Evolutionary conservation across 2,797 vertebrate genomes (phyloP).

Genomic region (Bucorvus abyssinicus): DNA sequence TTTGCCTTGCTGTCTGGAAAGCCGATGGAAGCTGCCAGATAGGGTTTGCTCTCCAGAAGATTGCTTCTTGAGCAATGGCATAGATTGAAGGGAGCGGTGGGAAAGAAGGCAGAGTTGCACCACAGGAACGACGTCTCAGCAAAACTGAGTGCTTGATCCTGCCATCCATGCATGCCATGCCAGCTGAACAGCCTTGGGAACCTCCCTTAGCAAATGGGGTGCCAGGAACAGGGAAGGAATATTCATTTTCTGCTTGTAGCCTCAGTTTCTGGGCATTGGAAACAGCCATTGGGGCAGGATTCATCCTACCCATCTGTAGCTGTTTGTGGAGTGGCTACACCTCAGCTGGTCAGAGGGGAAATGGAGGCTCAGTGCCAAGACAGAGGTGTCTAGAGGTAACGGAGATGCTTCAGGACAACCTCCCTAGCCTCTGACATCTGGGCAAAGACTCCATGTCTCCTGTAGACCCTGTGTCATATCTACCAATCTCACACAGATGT

Average conservation of each 20-base stretch:
- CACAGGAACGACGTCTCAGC: not conserved
- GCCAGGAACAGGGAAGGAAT: not conserved
- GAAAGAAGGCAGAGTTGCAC: not conserved
- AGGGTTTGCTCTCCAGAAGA: not conserved
- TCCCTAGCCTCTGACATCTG: not conserved
- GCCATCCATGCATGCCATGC: accelerated
- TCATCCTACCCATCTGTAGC: not conserved
- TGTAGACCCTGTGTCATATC: not conserved
- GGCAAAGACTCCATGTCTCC: not conserved
- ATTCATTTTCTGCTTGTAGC: not conserved
- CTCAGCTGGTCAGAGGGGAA: not conserved
- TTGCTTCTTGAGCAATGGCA: not conserved
- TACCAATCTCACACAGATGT: not conserved
- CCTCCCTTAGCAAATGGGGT: not conserved
- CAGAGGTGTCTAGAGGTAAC: not conserved
- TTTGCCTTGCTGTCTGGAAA: not conserved
- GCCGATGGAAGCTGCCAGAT: not conserved
- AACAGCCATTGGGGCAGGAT: not conserved
- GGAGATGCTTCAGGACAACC: not conserved
- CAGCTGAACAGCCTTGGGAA: not conserved
- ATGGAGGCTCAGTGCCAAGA: not conserved
- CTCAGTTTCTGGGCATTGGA: not conserved
- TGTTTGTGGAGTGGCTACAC: not conserved
- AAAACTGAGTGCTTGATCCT: not conserved
- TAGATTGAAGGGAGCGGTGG: not conserved